Percentiles rank a stretch among this genome's conserved stretches.
phyloP scores from a whole-genome alignment of 2,113 vertebrate species.

The Siphamia tubifer region DNA sequence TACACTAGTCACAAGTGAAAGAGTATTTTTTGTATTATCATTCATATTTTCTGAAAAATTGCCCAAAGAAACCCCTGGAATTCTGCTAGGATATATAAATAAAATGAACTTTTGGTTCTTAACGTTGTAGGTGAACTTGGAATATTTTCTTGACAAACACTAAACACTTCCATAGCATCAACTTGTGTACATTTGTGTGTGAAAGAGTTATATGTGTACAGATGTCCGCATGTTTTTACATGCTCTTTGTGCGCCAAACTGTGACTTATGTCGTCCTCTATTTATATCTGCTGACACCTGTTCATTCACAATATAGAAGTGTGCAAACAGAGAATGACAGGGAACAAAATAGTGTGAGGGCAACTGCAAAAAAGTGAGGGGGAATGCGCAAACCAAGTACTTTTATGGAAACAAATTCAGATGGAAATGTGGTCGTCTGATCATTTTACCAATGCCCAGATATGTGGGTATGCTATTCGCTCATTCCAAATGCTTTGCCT shows the following conservation, averaged over 20 bases:
- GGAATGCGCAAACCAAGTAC: constrained; percentile 24
- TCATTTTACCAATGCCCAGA: constrained; percentile 52
- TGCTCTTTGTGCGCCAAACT: not conserved
- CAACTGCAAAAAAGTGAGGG: not conserved
- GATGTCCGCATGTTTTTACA: not conserved
- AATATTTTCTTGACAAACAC: no score
- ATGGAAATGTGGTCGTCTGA: constrained; percentile 56
- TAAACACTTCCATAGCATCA: not conserved
- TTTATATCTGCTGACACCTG: not conserved
- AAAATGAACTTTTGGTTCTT: no score
- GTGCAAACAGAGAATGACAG: not conserved
- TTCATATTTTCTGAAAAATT: no score
- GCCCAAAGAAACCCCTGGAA: no score
- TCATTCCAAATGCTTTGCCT: constrained; percentile 43
- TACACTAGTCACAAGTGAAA: no score
- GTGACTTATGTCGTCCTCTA: not conserved
- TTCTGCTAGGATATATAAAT: no score
- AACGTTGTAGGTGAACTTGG: no score
- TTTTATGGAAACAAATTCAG: constrained; percentile 60
- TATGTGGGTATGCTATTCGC: constrained; percentile 48
- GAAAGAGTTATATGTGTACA: not conserved
- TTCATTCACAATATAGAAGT: not conserved
- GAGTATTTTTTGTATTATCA: no score
- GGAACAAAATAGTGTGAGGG: not conserved
- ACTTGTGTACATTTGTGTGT: not conserved